Evolutionary conservation across 2,797 vertebrate species (phyloP), one percentile per base, ranked within the genome.

Genomic region (Etheostoma perlongum): DNA sequence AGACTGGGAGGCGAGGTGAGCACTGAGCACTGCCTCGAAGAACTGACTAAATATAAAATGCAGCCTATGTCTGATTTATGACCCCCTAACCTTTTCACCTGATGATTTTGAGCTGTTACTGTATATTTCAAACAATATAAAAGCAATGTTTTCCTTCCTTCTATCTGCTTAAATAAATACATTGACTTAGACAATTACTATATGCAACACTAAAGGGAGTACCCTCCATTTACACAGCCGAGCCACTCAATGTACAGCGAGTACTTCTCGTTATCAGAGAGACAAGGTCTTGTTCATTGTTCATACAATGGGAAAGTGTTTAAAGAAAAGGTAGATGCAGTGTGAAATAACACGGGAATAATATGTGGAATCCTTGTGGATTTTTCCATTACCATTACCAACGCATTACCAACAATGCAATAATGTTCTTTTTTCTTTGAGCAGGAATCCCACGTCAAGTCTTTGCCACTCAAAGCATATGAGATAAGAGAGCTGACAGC

Each of bases 401-500:
- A n/a, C n/a, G n/a, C 30, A 30, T 30, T 30, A 6, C 30, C 30
- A 30, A 30, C 30, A 30, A 30, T 30, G 30, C 30, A 30, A 6
- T 30, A 30, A 6, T 30, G 30, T 30, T 76, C 64, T 48, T 47
- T 72, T 72, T 67, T 61, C 64, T 67, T 53, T 47, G 57, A 81
- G 76, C 59, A 61, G 36, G 36, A 82, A 64, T 89, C 76, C 72
- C 86, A 74, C 25, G 68, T 84, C 83, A 90, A 85, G 79, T 64
- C 74, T 75, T 82, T 67, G 75, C 86, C 73, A 76, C 72, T 91
- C 86, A 89, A 76, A 79, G 57, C 64, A 66, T 62, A 25, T 15
- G 68, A 86, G 83, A 83, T 67, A 58, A 83, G 82, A 84, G 79
- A 85, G 69, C 81, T 89, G 92, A 93, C 90, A 90, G 89, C 83